Percentiles rank a stretch among this genome's conserved stretches.
Conservation (phyloP, 2,113 vertebrate genomes). For the Dasypus novemcinctus region DNA sequence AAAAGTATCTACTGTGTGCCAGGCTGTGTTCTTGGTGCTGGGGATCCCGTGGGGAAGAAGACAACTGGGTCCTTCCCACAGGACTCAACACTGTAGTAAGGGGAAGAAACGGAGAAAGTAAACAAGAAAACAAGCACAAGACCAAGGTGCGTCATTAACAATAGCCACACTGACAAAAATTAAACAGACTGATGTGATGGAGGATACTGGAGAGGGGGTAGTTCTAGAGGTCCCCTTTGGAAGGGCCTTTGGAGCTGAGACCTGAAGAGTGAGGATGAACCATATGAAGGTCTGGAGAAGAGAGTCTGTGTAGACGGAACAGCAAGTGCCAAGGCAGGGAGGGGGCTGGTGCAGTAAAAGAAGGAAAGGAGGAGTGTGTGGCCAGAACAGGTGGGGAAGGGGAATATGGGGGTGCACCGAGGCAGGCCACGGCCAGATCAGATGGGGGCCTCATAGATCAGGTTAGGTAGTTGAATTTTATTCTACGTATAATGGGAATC, state of each 20-base stretch:
- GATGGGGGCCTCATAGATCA: background rate
- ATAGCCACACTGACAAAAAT: background rate
- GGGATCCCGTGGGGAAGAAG: background rate
- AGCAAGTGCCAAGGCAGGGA: background rate
- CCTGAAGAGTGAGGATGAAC: background rate
- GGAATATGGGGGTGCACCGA: accelerated
- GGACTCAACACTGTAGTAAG: background rate
- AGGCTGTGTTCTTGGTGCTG: background rate
- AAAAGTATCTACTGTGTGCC: background rate
- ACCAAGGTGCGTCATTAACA: background rate
- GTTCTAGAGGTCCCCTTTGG: background rate
- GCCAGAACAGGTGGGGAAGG: background rate
- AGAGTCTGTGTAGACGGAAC: background rate
- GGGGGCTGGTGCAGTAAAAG: background rate
- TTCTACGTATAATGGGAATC: background rate
- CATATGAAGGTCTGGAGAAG: background rate
- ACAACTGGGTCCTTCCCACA: background rate
- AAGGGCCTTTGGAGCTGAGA: background rate
- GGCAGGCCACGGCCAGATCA: too few species aligned
- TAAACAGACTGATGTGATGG: background rate
- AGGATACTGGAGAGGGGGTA: background rate
- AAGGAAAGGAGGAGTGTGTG: too few species aligned
- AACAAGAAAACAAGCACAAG: background rate
- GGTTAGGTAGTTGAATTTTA: background rate
- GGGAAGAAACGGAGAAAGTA: background rate